Evolutionary conservation across 92 coral and sea anemone species (phyloP), one percentile per base, ranked within the genome.

Genomic region (Phymanthus crucifer): DNA sequence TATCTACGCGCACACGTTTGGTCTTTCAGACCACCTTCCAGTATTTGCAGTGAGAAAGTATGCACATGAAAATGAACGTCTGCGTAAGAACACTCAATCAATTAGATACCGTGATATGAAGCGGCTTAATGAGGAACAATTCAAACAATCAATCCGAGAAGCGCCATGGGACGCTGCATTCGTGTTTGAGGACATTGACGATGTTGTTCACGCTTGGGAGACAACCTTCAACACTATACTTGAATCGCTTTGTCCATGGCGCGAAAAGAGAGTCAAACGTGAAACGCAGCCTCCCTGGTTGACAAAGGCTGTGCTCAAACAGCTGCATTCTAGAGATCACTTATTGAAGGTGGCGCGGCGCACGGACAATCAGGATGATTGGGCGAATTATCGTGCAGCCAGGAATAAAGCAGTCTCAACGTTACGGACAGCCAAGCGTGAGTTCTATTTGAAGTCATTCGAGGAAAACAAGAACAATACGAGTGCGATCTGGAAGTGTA

Each of bases 151-250:
- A 32, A 32, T 77, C 0, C 29, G 36, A 4, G 31, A 45, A 7
- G 50, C 73, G 66, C 48, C 70, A 14, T 86, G 90, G 90, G 90
- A 80, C 78, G 2, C 83, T 21, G 86, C 86, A 33, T 86, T 86
- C 57, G 40, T 66, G 45, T 86, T 76, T 70, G 86, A 86, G 6
- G 82, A 66, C 66, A 80, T 86, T 68, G 75, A 86, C 36, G 83
- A 86, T 48, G 43, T 81, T 77, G 26, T 67, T 33, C 32, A 61
- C 48, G 72, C 89, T 54, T 32, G 65, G 46, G 91, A 79, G 83
- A 78, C 12, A 31, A 61, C 83, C 81, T 77, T 78, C 16, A 83
- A 77, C 78, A 77, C 72, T 24, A 78, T 73, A 34, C 21, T 87
- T 23, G 83, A 87, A 72, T 31, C 38, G 54, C 84, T 66, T 72